Conservation (phyloP, 92 coral and sea anemone genomes). For the Parazoanthus swiftii region DNA sequence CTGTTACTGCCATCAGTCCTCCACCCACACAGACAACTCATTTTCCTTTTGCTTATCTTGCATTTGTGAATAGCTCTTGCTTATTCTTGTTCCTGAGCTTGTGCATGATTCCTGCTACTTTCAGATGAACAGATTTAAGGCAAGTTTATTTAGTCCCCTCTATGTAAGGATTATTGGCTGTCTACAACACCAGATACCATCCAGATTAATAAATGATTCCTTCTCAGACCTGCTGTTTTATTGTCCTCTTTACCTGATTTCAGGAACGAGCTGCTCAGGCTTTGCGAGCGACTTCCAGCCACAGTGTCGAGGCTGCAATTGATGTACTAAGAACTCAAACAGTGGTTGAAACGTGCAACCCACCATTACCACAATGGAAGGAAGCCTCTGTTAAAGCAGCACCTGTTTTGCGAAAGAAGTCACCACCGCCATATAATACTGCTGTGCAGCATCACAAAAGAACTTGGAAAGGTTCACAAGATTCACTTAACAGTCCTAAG, state of each 20-base stretch:
- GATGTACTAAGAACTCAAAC: constrained; percentile 56
- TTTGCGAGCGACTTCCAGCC: constrained; percentile 67
- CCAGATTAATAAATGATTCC: too few relatives aligned
- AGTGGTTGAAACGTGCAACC: constrained; percentile 41
- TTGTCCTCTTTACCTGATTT: not conserved
- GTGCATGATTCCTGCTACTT: too few relatives aligned
- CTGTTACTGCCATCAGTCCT: too few relatives aligned
- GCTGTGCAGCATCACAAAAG: constrained; percentile 57
- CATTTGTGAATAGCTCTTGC: too few relatives aligned
- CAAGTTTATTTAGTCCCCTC: too few relatives aligned
- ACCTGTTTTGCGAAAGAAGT: constrained; percentile 49
- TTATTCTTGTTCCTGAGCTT: too few relatives aligned
- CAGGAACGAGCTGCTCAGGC: constrained; percentile 74
- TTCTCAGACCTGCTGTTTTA: not conserved
- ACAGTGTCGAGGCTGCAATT: constrained; percentile 70
- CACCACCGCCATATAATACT: constrained; percentile 84
- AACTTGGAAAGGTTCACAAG: constrained; percentile 87
- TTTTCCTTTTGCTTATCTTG: too few relatives aligned
- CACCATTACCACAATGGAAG: constrained; percentile 46
- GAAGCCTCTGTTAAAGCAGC: constrained; percentile 32
- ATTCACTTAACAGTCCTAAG: constrained; percentile 64
- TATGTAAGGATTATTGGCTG: too few relatives aligned
- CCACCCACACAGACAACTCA: too few relatives aligned
- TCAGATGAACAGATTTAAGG: too few relatives aligned
- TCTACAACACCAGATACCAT: not conserved